Base-by-base conservation (phyloP, 2,797 vertebrate species). In the Poeciliopsis gracilis region DNA sequence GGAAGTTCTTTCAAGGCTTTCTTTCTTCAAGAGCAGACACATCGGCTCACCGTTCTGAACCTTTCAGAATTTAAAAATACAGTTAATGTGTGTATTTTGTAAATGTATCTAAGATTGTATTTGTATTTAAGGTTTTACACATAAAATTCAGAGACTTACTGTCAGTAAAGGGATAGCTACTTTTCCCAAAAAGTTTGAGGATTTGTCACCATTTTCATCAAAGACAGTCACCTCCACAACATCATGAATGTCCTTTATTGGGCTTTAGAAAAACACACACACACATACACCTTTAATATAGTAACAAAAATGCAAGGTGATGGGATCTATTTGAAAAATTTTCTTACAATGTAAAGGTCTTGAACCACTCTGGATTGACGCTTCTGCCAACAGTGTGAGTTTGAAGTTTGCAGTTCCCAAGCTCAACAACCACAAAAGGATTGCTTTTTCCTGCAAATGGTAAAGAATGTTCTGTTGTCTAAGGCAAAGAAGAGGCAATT, bases 301-400 rank as follows among this genome's bases (percentile, higher is more conserved):
- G 2, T 13, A 9, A 71, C 36, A 36, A 71, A 82, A 55, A 55
- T 11, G 0, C 9, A 5, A 7, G 70, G 0, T 41, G 3, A 69
- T 15, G 4, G 16, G 1, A 20, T 71, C 71, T 73, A 67, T 12
- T 78, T 25, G 3, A 46, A 1, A 16, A 38, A 3, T 78, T 59
- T n/a, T 77, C 97, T 97, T 91, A 99, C 98, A 99, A 96, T 0
- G 98, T 97, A 78, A 99, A 95, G 69, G 96, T 96, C 95, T 97
- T 97, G 94, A 96, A 97, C 98, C 98, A 99, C 86, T 98, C 97
- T 0, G 98, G 98, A 86, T 98, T 98, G 81, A 97, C 90, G 61
- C 95, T 97, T 93, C 98, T 99, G 93, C 96, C 96, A 83, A 98
- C 79, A 0, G 98, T 98, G 75, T 97, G 97, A 7, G 98, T 98